Evolutionary conservation across 2,888 invertebrate species (phyloP), one percentile per base, ranked within the genome.

Genomic region (Nomada flava): DNA sequence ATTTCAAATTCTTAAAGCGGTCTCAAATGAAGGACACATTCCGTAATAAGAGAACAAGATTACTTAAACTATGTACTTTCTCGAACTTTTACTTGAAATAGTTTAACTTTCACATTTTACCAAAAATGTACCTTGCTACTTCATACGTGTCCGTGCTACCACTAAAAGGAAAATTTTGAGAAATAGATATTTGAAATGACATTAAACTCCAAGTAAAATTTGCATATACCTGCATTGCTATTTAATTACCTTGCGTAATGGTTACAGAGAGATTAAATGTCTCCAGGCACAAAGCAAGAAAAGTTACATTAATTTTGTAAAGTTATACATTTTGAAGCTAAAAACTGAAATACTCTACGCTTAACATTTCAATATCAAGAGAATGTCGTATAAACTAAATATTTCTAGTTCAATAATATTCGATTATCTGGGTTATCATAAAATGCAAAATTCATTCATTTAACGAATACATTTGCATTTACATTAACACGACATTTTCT

Each of bases 81-180:
- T 60, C 47, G 15, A 70, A 70, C 59, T 60, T 70, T 69, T 69
- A 69, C 69, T 59, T 29, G 26, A n/a, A 59, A 18, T 26, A 57
- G 44, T 15, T 69, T 47, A 47, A 50, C 59, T 70, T 70, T 70
- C 59, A 70, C 59, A 60, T 47, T 70, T 60, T 57, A 60, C 59
- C 70, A 62, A 62, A 42, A 62, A 36, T 11, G 60, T 62, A 47
- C 15, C 13, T 62, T n/a, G n/a, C 60, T n/a, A 36, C 60, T 20
- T 42, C 3, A 29, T 36, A n/a, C 4, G 42, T 62, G 60, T 10
- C 5, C 29, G 29, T 42, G 3, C n/a, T n/a, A 42, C 3, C n/a
- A 29, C n/a, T 62, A 20, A 11, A 15, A 29, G 36, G 18, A 29
- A 29, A 59, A 20, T 9, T 36, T 36, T 36, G 0, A 7, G 11